These are phyloP conservation scores for Pipa parva DNA, from an alignment of 2,113 vertebrate species.

Conservation along the genomic window DNA sequence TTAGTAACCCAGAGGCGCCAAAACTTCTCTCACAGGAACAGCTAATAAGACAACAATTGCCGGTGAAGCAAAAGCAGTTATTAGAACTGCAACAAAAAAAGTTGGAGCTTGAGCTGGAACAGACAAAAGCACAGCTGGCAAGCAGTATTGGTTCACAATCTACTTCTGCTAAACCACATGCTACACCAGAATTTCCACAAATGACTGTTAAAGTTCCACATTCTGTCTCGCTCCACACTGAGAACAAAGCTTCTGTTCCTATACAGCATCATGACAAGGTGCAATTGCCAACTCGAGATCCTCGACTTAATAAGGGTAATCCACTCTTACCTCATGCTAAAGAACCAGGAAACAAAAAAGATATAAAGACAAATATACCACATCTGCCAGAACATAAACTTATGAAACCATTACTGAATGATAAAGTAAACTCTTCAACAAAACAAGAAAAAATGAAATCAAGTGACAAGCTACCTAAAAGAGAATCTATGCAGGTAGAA, in stretches of 20 bases:
- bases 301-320: slow-evolving; percentile 77
- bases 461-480: slow-evolving; percentile 68
- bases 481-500: slow-evolving; percentile 67
- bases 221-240: slow-evolving; percentile 55
- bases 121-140: slow-evolving; percentile 97
- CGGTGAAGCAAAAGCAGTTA: slow-evolving; percentile 96
- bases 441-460: slow-evolving; percentile 72
- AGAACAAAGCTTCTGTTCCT: slow-evolving; percentile 64
- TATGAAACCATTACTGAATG: slow-evolving; percentile 58
- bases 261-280: slow-evolving; percentile 58
- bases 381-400: slow-evolving; percentile 63
- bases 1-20: slow-evolving; percentile 67
- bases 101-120: slow-evolving; percentile 94
- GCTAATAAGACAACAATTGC: slow-evolving; percentile 89
- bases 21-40: slow-evolving; percentile 92
- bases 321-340: slow-evolving; percentile 66
- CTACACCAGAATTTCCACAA: slow-evolving; percentile 57
- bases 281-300: slow-evolving; percentile 80
- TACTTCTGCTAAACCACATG: slow-evolving; percentile 62
- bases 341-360: slow-evolving; percentile 75
- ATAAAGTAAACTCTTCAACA: slow-evolving; percentile 60
- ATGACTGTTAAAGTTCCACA: slow-evolving; percentile 60
- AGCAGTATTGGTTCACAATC: slow-evolving; percentile 64
- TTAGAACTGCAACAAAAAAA: slow-evolving; percentile 98
- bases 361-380: slow-evolving; percentile 49